phyloP scores from a whole-genome alignment of 2,797 vertebrate species.

The Aeoliscus strigatus region DNA sequence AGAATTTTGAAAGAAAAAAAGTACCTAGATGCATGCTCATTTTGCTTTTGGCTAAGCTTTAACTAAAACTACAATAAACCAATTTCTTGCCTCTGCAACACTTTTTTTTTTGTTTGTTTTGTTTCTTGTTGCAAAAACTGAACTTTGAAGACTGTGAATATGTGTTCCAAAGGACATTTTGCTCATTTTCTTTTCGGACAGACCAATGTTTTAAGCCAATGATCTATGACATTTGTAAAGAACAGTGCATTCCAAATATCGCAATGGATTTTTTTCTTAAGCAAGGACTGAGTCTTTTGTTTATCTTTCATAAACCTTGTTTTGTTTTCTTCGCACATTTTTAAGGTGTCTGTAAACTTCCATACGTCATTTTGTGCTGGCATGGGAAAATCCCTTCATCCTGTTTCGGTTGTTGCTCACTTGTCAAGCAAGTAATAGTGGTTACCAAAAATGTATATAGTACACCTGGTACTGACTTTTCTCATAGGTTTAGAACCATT shows the following conservation, averaged over 20 bases:
- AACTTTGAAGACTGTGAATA: slow-evolving; percentile 98
- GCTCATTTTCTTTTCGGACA: slow-evolving; percentile 75
- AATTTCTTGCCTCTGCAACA: slow-evolving; percentile 81
- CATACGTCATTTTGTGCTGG: slow-evolving; percentile 67
- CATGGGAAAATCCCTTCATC: slow-evolving; percentile 68
- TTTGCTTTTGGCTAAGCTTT: slow-evolving; percentile 88
- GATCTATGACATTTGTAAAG: slow-evolving; percentile 83
- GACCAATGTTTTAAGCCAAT: slow-evolving; percentile 86
- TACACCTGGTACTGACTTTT: slow-evolving; percentile 78
- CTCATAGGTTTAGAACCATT: slow-evolving; percentile 73
- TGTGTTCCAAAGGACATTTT: slow-evolving; percentile 88
- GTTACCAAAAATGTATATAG: slow-evolving; percentile 83
- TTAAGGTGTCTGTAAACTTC: slow-evolving; percentile 75
- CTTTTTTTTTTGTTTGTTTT: slow-evolving; percentile 81
- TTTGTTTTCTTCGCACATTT: slow-evolving; percentile 59
- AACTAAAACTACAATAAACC: slow-evolving; percentile 86
- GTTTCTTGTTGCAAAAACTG: slow-evolving; percentile 91
- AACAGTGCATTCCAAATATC: slow-evolving; percentile 86
- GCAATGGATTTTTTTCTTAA: slow-evolving; percentile 79
- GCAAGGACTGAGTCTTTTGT: slow-evolving; percentile 76
- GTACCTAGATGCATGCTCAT: slow-evolving; percentile 87
- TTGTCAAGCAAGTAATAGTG: slow-evolving; percentile 77
- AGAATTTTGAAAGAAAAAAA: slow-evolving; percentile 80
- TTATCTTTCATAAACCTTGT: slow-evolving; percentile 65
- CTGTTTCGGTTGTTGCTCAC: slow-evolving; percentile 74